Base-by-base conservation (phyloP, 1,140 invertebrate species). In the Antheraea mylitta region DNA sequence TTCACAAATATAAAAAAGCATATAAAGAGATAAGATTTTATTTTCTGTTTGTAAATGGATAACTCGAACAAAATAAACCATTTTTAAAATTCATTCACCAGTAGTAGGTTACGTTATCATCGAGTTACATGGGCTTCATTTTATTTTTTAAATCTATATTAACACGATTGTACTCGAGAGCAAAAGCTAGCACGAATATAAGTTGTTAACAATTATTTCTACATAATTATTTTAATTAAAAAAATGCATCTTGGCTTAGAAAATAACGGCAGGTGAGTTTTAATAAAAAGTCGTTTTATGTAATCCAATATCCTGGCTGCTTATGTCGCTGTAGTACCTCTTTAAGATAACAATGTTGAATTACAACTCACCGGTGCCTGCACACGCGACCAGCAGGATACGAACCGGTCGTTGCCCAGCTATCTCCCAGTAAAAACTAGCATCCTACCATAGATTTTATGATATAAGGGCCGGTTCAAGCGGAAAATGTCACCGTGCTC, bases 351-450 rank as follows among this genome's bases (percentile, higher is more conserved):
- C 81, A 82, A 84, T 86, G 81, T 85, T 69, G 81, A 72, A 45
- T 37, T 37, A 66, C 65, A 7, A 18, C 48, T 59, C 19, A 45
- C 18, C 16, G 42, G 68, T 73, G 76, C 81, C 81, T 71, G 82
- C 79, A 78, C 81, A 84, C 79, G 80, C 78, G 83, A 81, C 78
- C 76, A 87, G 75, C 85, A 88, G 87, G 87, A 90, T 87, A 70
- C 76, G 68, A 81, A 85, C 86, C 86, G 85, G 86, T 87, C 83
- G 37, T 60, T 58, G 66, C 30, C 66, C 78, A 74, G 77, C 70
- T 72, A 71, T 75, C 64, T 58, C 72, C 66, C 66, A 66, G 76
- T 75, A 82, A 80, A 82, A 82, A 82, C 75, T 77, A 78, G 78
- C 74, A 80, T 78, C 76, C 76, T 73, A 76, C 76, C 74, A 53